Evolutionary conservation across 2,113 vertebrate species (phyloP).

Genomic region (Lepus americanus): DNA sequence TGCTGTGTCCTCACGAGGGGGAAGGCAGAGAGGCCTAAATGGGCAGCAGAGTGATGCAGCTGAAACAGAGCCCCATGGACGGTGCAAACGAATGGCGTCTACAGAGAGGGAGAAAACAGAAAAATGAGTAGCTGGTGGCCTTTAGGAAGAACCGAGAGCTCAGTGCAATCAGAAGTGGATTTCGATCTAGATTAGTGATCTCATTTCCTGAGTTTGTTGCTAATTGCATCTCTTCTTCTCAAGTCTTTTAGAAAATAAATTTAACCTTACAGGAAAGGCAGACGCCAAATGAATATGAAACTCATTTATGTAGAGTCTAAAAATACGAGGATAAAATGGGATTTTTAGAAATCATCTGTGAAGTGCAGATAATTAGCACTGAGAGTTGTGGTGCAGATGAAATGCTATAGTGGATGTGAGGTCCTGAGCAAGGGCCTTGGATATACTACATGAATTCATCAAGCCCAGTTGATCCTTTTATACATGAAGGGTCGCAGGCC

Average conservation of each 20-base stretch:
- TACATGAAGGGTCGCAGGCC: background rate
- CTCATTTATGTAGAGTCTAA: slow-evolving; percentile 46
- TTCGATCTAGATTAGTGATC: slow-evolving; percentile 32
- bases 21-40: background rate
- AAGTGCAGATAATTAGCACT: background rate
- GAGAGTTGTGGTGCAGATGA: background rate
- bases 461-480: background rate
- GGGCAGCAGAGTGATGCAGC: background rate
- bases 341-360: slow-evolving; percentile 38
- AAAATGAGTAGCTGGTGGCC: background rate
- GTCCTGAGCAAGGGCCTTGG: background rate
- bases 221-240: slow-evolving; percentile 62
- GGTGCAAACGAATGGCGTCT: background rate
- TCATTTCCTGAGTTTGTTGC: slow-evolving; percentile 47
- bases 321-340: background rate
- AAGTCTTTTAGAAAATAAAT: slow-evolving; percentile 56
- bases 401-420: background rate
- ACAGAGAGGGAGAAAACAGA: background rate
- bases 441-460: background rate
- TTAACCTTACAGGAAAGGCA: slow-evolving; percentile 60
- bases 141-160: background rate
- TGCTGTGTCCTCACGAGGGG: background rate
- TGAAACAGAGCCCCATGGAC: background rate
- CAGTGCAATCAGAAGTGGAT: slow-evolving; percentile 15
- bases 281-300: slow-evolving; percentile 58